Evolutionary conservation across 2,797 vertebrate genomes (phyloP), one percentile per base, ranked within the genome.

Genomic region (Lepilemur ruficaudatus): DNA sequence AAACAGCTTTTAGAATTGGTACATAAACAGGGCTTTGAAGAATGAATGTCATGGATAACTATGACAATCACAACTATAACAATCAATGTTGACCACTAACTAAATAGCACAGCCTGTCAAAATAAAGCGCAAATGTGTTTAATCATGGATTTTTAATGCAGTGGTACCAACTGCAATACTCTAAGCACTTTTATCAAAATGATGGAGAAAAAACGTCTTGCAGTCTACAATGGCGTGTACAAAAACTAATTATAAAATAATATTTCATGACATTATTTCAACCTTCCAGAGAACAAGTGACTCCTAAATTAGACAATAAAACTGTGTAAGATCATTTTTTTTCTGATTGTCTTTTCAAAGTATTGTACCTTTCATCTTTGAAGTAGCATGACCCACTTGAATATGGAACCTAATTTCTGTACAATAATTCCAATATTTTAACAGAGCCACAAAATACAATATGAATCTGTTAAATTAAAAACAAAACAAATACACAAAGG

Each of bases 191-290:
- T 3, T 11, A 61, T 55, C 48, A 84, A 97, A 92, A 80, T 90
- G 43, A 91, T 88, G 17, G 20, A 48, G 55, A 70, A 76, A 73
- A 91, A 96, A 81, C 20, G 18, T 76, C 43, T 65, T 25, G 35
- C 4, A 69, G n/a, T 76, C 52, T 78, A 65, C 22, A 90, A 79
- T 3, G 83, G 13, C 63, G 18, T 59, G 11, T 35, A 79, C 8
- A 76, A 46, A 92, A 96, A 91, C 13, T 82, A 86, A 93, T 92
- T 80, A 94, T 75, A 92, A 95, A 92, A 91, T 84, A 94, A 48
- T 76, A 84, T 75, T 94, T 93, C 15, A n/a, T 72, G 69, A 91
- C 10, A 95, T 92, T 88, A 76, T 85, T 94, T 91, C 32, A 94
- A 38, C 8, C 48, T 96, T 72, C 17, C 41, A 57, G 43, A 83